phyloP scores from a whole-genome alignment of 2,113 vertebrate genomes.

The Cryptotis parvus region DNA sequence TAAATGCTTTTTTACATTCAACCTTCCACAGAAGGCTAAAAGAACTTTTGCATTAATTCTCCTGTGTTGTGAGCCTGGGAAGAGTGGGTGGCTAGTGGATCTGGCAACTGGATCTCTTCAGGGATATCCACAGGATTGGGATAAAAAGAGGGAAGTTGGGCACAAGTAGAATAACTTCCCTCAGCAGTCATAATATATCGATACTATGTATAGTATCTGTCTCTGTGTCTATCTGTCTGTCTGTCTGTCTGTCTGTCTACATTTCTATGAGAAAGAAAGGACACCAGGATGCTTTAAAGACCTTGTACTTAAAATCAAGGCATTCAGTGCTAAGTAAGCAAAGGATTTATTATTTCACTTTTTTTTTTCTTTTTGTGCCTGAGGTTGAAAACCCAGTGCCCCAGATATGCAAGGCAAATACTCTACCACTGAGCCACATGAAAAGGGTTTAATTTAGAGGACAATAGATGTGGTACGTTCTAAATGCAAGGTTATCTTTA shows the following conservation, averaged over 20 bases:
- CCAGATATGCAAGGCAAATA: neutral
- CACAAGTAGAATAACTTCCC: too few relatives aligned
- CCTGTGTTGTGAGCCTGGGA: too few relatives aligned
- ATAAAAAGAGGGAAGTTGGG: too few relatives aligned
- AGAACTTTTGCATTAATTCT: neutral
- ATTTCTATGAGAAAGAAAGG: neutral
- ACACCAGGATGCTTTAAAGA: neutral
- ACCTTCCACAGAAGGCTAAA: slow-evolving; percentile 1
- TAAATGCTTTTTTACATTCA: slow-evolving; percentile 38
- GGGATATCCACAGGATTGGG: too few relatives aligned
- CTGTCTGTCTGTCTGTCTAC: too few relatives aligned
- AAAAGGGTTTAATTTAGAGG: neutral
- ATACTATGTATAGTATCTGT: too few relatives aligned
- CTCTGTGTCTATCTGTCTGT: too few relatives aligned
- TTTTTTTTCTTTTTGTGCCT: too few relatives aligned
- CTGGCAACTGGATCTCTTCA: too few relatives aligned
- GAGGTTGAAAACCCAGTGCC: neutral
- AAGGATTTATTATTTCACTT: neutral
- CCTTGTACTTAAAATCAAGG: slow-evolving; percentile 38
- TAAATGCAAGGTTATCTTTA: neutral
- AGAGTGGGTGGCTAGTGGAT: too few relatives aligned
- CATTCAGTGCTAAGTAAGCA: neutral
- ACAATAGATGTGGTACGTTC: neutral
- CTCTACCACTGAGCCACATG: too few relatives aligned
- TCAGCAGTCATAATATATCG: too few relatives aligned